Evolutionary conservation across 1,140 invertebrate genomes (phyloP).

Genomic region (Pseudomyrmex gracilis): DNA sequence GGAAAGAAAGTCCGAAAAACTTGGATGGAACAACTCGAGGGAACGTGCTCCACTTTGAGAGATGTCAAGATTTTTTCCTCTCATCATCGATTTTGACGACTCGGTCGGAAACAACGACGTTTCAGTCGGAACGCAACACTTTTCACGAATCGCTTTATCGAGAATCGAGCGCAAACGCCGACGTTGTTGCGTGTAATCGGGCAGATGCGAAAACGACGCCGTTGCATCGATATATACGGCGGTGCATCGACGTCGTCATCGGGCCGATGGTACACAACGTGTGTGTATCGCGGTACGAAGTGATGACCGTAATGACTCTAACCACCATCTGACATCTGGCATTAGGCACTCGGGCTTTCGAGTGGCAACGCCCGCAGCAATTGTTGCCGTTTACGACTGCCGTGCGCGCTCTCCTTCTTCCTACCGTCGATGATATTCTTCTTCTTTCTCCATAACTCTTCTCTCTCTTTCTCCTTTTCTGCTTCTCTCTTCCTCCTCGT

Average conservation of each 20-base stretch:
- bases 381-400: constrained; percentile 82
- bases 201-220: constrained; percentile 2
- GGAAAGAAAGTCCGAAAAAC: constrained; percentile 5
- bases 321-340: constrained; percentile 82
- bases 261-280: constrained; percentile 36
- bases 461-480: constrained; percentile 1
- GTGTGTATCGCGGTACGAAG: constrained; percentile 77
- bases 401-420: constrained; percentile 62
- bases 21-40: constrained; percentile 37
- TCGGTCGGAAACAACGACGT: background rate
- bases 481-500: constrained; percentile 32
- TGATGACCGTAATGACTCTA: constrained; percentile 82
- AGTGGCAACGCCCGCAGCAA: constrained; percentile 83
- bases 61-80: constrained; percentile 7
- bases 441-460: constrained; percentile 3
- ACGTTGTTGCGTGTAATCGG: background rate
- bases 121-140: constrained; percentile 16
- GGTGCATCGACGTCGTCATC: constrained; percentile 20
- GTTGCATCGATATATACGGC: constrained; percentile 29
- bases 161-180: constrained; percentile 27
- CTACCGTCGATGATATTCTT: constrained; percentile 21
- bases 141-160: constrained; percentile 26
- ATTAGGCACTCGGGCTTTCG: constrained; percentile 80
- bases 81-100: background rate
- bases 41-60: constrained; percentile 49